Conservation (phyloP, 37 sponge, comb jelly and placozoan species). For the Cladorhizidae sp. region DNA sequence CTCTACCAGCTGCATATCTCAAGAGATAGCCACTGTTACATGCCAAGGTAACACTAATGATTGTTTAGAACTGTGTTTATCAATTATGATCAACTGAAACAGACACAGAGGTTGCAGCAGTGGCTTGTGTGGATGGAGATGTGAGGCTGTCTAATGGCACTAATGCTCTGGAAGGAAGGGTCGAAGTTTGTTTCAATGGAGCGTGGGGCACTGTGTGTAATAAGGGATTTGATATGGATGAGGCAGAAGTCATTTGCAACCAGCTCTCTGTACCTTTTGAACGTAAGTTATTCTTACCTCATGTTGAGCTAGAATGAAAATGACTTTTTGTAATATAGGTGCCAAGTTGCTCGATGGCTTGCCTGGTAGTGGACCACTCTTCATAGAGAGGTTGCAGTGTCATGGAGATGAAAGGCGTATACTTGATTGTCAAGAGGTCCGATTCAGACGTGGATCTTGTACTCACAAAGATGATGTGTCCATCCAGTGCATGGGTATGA, state of each 20-base stretch:
- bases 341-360: background rate
- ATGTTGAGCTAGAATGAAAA: background rate
- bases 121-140: slow-evolving; percentile 31
- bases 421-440: slow-evolving; percentile 9
- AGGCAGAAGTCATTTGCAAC: slow-evolving; percentile 45
- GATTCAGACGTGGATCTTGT: slow-evolving; percentile 1
- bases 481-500: slow-evolving; percentile 14
- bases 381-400: slow-evolving; percentile 28
- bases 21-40: slow-evolving; percentile 3
- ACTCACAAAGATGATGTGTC: slow-evolving; percentile 15
- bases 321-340: background rate
- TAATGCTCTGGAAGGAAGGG: slow-evolving; percentile 19
- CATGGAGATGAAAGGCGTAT: slow-evolving; percentile 16
- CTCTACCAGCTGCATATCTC: background rate
- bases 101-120: background rate
- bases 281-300: background rate
- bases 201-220: slow-evolving; percentile 50
- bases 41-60: background rate
- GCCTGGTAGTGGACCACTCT: slow-evolving; percentile 25
- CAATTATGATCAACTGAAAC: background rate
- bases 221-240: slow-evolving; percentile 21
- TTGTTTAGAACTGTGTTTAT: background rate
- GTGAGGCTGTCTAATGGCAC: slow-evolving; percentile 28
- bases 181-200: slow-evolving; percentile 44
- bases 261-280: slow-evolving; percentile 20